phyloP scores from a whole-genome alignment of 2,113 vertebrate species.

The Boleophthalmus pectinirostris region DNA sequence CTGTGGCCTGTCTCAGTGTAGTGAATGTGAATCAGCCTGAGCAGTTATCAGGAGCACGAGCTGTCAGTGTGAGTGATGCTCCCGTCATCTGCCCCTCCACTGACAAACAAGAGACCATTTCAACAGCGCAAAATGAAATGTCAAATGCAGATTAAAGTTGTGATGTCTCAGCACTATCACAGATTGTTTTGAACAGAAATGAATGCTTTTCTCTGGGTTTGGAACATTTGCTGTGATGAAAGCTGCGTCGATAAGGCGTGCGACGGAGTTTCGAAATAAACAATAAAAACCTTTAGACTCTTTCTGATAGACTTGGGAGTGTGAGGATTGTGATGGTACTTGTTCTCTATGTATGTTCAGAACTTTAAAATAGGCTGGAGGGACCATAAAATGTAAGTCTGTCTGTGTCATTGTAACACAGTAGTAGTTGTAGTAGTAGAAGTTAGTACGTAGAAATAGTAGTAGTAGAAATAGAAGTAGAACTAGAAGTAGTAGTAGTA shows the following conservation, averaged over 20 bases:
- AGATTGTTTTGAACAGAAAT: constrained; percentile 41
- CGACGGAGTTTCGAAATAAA: constrained; percentile 29
- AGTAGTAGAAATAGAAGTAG: background rate
- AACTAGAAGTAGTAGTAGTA: background rate
- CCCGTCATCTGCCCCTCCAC: constrained; percentile 39
- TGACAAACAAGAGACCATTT: constrained; percentile 33
- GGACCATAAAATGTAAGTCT: background rate
- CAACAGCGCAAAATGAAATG: constrained; percentile 54
- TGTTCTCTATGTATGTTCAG: constrained; percentile 49
- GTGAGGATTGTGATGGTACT: constrained; percentile 43
- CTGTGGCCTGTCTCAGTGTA: constrained; percentile 28
- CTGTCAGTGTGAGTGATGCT: constrained; percentile 52
- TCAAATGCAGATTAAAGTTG: constrained; percentile 60
- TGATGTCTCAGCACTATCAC: constrained; percentile 45
- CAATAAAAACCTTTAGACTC: constrained; percentile 48
- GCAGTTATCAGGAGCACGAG: constrained; percentile 43
- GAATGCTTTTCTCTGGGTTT: background rate
- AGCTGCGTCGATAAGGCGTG: constrained; percentile 38
- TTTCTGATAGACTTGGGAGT: constrained; percentile 42
- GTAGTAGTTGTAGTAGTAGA: background rate
- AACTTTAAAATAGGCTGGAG: background rate
- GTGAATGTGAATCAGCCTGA: constrained; percentile 52
- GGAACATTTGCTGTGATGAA: constrained; percentile 39
- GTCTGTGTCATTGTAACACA: background rate
- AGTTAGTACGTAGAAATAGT: background rate